Conservation (phyloP, 2,797 vertebrate species). For the Xerus rutilus region DNA sequence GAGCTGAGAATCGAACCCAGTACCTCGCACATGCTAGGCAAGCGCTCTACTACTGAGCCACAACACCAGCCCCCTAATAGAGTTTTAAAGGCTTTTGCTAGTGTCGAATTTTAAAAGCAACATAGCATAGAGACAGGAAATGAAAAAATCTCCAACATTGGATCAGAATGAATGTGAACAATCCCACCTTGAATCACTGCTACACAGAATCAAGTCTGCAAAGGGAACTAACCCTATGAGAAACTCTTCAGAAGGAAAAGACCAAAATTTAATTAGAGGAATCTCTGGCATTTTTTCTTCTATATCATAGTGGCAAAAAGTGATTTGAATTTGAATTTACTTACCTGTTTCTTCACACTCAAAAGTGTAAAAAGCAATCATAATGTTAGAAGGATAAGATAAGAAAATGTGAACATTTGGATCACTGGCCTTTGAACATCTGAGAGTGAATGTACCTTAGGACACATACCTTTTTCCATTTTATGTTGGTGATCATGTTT, state of each 20-base stretch:
- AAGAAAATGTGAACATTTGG: conserved; percentile 2
- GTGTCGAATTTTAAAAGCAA: conserved; percentile 9
- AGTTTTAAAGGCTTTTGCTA: neutral
- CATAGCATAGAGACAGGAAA: neutral
- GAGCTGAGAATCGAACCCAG: no score
- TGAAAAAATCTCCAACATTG: neutral
- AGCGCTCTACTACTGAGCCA: no score
- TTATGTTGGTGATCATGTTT: neutral
- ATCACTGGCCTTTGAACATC: neutral
- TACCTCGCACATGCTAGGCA: no score
- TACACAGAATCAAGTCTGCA: neutral
- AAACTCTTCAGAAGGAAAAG: neutral
- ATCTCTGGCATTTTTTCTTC: neutral
- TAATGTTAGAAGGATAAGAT: neutral
- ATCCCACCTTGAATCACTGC: neutral
- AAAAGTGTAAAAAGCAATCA: neutral
- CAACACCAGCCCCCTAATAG: neutral
- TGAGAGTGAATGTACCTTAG: neutral
- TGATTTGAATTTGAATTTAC: neutral
- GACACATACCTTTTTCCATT: neutral
- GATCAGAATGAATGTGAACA: neutral
- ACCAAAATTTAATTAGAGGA: neutral
- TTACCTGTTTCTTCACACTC: neutral
- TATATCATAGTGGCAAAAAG: neutral
- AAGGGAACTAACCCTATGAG: conserved; percentile 13